Evolutionary conservation across 2,888 invertebrate species (phyloP), one percentile per base, ranked within the genome.

Genomic region (Clivina fossor): DNA sequence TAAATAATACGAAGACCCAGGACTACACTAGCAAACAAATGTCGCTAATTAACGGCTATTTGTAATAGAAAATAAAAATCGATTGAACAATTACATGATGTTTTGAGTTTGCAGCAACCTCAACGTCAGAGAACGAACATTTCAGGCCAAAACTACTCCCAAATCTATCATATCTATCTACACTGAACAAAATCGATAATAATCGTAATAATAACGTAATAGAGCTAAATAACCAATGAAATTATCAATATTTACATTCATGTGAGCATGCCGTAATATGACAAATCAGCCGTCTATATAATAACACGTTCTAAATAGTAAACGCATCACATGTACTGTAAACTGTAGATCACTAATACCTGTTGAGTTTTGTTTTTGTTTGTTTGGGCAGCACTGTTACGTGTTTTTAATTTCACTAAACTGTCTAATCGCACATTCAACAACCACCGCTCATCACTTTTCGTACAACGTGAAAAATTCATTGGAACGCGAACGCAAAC

Each of bases 291-390:
- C 22, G 44, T 44, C 53, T 53, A 47, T 47, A 47, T 33, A 53
- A 22, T 16, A 53, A 53, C 44, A 44, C n/a, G 53, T 44, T 51
- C 43, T 51, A 35, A 53, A 44, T 35, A 51, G 37, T 37, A 19
- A 40, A 38, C 48, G 24, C 35, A 35, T 35, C 53, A 53, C 44
- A 53, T 53, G 53, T 53, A 44, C 32, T 51, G 44, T 44, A 33
- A 22, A 44, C 32, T 51, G 44, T 44, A 33, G 19, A 37, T 30
- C 53, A 44, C 44, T 44, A 53, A 53, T 53, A 53, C 53, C 53
- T 53, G 53, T 53, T 53, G 53, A 53, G 44, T 53, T 53, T 53
- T 53, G 53, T 53, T 44, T n/a, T n/a, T n/a, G n/a, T n/a, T 53
- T 53, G 53, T 53, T 44, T 53, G 37, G 35, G 32, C 41, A 53